Conservation (phyloP, 2,113 vertebrate species). For the Falco punctatus region DNA sequence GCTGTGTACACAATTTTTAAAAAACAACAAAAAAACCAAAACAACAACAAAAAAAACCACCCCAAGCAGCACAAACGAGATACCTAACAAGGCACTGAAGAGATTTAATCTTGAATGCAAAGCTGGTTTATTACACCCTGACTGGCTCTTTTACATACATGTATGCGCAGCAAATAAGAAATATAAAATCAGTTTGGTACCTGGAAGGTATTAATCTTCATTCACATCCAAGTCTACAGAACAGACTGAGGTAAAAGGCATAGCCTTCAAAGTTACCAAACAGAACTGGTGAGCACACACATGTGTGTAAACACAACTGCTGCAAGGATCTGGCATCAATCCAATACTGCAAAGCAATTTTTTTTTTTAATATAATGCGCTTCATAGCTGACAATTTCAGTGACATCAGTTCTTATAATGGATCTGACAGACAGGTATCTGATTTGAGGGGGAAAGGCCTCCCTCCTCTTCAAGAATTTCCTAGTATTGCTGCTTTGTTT, state of each 20-base stretch:
- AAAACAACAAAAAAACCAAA: background rate
- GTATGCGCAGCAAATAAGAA: background rate
- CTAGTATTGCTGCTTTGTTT: constrained; percentile 29
- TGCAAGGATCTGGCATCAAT: background rate
- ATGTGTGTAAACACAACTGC: background rate
- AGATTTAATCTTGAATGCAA: background rate
- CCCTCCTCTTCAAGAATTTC: constrained; percentile 39
- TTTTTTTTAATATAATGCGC: background rate
- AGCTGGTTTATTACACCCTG: background rate
- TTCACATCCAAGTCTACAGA: background rate
- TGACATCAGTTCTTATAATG: background rate
- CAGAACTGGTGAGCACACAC: background rate
- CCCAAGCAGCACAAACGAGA: background rate
- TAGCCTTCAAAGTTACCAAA: background rate
- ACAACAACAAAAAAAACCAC: background rate
- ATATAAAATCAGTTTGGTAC: background rate
- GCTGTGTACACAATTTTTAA: background rate
- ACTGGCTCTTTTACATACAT: background rate
- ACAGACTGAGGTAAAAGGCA: constrained; percentile 9
- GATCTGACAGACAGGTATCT: background rate
- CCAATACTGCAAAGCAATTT: background rate
- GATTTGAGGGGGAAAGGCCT: background rate
- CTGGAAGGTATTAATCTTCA: background rate
- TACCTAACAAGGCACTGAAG: background rate
- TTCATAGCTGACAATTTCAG: background rate